Percentiles rank a stretch among this genome's conserved stretches.
Conservation (phyloP, 1,140 invertebrate species). For the Tetramorium simillimum region DNA sequence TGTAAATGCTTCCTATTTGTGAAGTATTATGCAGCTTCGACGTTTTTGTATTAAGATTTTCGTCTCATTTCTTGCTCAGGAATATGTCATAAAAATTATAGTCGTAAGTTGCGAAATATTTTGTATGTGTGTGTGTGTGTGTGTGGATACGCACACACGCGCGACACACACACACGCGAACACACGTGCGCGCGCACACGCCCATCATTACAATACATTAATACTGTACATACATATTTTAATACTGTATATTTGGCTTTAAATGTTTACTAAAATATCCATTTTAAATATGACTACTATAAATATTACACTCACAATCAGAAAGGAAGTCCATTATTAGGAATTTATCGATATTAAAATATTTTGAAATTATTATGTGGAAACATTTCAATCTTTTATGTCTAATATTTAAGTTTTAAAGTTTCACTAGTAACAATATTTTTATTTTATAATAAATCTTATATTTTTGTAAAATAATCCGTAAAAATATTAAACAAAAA, state of each 20-base stretch:
- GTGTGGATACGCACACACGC: too few species aligned
- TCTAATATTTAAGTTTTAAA: not conserved
- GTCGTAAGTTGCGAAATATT: too few species aligned
- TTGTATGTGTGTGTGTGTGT: not conserved
- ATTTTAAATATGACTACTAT: constrained; percentile 35
- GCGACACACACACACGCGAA: not conserved
- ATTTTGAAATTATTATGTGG: not conserved
- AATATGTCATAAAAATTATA: too few species aligned
- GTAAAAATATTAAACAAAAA: not conserved
- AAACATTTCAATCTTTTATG: not conserved
- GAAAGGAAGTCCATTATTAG: constrained; percentile 44
- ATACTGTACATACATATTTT: constrained; percentile 59
- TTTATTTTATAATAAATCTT: not conserved
- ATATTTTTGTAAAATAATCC: not conserved
- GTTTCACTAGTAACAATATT: not conserved
- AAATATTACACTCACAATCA: not conserved
- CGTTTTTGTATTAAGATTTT: too few species aligned
- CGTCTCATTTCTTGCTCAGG: too few species aligned
- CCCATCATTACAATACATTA: constrained; percentile 57
- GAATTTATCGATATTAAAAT: constrained; percentile 51
- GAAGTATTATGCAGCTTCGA: too few species aligned
- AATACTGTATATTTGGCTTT: constrained; percentile 65
- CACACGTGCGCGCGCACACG: too few species aligned
- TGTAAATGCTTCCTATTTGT: too few species aligned
- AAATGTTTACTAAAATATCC: constrained; percentile 36